These are phyloP conservation scores for Hoplostethus atlanticus DNA, from an alignment of 2,797 vertebrate genomes.

Conservation along the genomic window DNA sequence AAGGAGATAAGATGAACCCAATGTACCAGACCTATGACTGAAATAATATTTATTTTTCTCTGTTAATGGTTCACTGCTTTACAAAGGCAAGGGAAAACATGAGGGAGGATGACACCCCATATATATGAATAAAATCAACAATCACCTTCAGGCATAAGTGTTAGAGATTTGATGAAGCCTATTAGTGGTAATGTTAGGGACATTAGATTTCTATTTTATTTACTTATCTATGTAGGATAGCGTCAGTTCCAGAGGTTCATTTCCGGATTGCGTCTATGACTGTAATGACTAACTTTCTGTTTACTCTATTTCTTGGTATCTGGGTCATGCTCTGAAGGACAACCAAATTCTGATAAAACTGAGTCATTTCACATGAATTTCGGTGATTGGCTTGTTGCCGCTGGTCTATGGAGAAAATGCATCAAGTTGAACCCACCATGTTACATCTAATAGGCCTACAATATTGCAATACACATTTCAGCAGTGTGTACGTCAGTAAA, in stretches of 20 bases:
- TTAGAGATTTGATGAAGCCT: conserved; percentile 8
- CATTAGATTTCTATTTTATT: conserved; percentile 32
- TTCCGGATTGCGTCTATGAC: conserved; percentile 67
- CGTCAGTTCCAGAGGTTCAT: conserved; percentile 62
- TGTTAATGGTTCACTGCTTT: conserved; percentile 15
- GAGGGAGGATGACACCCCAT: neutral
- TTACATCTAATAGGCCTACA: neutral
- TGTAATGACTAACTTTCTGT: conserved; percentile 79
- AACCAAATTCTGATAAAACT: conserved; percentile 62
- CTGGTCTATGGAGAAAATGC: neutral
- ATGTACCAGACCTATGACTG: conserved; percentile 36
- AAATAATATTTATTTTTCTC: neutral
- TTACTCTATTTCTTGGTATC: conserved; percentile 65
- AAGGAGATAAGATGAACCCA: conserved; percentile 70
- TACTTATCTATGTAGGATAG: conserved; percentile 32
- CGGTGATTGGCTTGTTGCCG: conserved; percentile 28
- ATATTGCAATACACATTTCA: neutral
- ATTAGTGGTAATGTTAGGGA: neutral
- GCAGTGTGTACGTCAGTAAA: too few relatives aligned
- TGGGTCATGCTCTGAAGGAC: conserved; percentile 66
- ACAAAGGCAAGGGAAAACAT: neutral
- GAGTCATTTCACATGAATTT: conserved; percentile 47
- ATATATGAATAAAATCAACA: conserved; percentile 2
- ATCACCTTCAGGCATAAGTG: neutral
- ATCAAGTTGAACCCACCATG: neutral